Conservation (phyloP, 2,113 vertebrate species). For the Numida meleagris region DNA sequence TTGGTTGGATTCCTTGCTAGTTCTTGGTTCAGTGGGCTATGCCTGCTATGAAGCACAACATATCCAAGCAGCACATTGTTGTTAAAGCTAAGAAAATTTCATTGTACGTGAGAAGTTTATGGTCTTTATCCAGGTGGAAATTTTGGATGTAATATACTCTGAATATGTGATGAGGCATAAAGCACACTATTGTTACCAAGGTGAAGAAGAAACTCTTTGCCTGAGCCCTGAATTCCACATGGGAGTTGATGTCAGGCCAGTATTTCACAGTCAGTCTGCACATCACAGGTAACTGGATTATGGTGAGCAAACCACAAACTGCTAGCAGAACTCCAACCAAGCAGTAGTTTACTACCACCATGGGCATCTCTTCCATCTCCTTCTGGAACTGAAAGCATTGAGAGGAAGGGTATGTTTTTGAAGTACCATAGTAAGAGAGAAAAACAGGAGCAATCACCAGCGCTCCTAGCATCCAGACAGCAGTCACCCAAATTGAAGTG, state of each 20-base stretch:
- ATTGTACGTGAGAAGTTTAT: conserved; percentile 52
- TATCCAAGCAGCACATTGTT: conserved; percentile 72
- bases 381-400: conserved; percentile 73
- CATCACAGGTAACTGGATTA: conserved; percentile 49
- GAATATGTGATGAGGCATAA: conserved; percentile 72
- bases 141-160: conserved; percentile 67
- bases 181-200: conserved; percentile 66
- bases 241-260: conserved; percentile 52
- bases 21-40: conserved; percentile 36
- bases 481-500: neutral
- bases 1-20: neutral
- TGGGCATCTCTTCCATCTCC: neutral
- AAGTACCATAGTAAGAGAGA: conserved; percentile 48
- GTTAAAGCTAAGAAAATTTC: conserved; percentile 73
- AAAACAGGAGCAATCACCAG: conserved; percentile 48
- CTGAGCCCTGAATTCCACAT: conserved; percentile 71
- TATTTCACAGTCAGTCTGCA: conserved; percentile 34
- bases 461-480: conserved; percentile 45
- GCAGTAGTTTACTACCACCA: conserved; percentile 11
- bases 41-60: conserved; percentile 70
- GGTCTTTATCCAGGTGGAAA: neutral
- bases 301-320: conserved; percentile 21
- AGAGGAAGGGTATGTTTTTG: neutral
- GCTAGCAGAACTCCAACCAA: conserved; percentile 27
- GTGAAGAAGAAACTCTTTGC: conserved; percentile 75